Conservation (phyloP, 2,113 vertebrate species). For the Lophura nycthemera region DNA sequence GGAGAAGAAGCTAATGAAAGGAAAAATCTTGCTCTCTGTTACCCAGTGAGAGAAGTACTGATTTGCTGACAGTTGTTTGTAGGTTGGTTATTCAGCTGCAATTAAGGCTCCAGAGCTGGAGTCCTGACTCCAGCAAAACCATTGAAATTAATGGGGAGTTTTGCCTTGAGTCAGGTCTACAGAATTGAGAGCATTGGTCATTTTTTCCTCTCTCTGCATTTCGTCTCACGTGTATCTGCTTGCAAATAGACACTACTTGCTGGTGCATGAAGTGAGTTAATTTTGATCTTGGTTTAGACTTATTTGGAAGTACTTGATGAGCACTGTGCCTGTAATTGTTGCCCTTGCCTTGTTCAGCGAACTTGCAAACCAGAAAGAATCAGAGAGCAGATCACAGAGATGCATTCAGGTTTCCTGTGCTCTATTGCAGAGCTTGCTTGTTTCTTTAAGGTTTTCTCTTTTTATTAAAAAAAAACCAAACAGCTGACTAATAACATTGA, state of each 20-base stretch:
- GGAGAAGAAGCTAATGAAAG: background rate
- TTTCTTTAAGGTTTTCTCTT: background rate
- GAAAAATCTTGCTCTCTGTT: background rate
- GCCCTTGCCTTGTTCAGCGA: background rate
- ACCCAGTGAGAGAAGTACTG: background rate
- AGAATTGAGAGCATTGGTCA: background rate
- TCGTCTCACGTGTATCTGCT: background rate
- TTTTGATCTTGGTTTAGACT: constrained; percentile 5
- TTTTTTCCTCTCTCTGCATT: background rate
- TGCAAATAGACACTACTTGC: background rate
- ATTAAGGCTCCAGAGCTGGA: background rate
- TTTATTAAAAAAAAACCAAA: background rate
- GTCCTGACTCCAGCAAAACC: background rate
- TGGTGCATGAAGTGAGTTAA: constrained; percentile 12
- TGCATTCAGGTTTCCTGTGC: constrained; percentile 2
- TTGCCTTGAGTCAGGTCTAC: background rate
- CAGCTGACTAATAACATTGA: background rate
- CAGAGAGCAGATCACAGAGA: background rate
- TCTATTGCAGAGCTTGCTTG: background rate
- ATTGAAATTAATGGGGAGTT: background rate
- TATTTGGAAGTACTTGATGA: background rate
- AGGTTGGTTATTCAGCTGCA: background rate
- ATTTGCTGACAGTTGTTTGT: background rate
- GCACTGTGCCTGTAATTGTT: background rate
- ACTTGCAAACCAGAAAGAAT: constrained; percentile 5